phyloP scores from a whole-genome alignment of 2,888 invertebrate genomes.

The Drosophila conformis region DNA sequence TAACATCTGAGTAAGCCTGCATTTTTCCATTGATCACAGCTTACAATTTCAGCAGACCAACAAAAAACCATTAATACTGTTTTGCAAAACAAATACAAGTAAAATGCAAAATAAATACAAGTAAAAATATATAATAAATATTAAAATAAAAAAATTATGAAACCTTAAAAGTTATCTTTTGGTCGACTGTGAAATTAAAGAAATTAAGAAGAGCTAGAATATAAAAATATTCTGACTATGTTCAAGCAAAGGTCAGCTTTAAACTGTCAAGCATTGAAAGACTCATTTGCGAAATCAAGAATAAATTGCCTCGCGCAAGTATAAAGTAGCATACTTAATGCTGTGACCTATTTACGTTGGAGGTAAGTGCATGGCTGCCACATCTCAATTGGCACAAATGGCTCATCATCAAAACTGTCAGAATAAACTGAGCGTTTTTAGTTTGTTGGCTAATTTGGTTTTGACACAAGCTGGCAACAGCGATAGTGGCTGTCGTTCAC shows the following conservation, averaged over 20 bases:
- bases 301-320: background rate
- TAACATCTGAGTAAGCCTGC: background rate
- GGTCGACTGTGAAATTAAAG: background rate
- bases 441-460: slow-evolving; percentile 38
- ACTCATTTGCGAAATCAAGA: background rate
- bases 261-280: background rate
- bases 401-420: slow-evolving; percentile 12
- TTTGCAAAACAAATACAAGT: background rate
- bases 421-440: slow-evolving; percentile 31
- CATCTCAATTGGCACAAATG: slow-evolving; percentile 18
- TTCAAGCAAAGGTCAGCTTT: background rate
- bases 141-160: no score
- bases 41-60: background rate
- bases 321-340: background rate
- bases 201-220: background rate
- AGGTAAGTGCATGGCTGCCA: slow-evolving; percentile 6
- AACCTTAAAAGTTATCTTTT: background rate
- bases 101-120: background rate
- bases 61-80: background rate
- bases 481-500: slow-evolving; percentile 18
- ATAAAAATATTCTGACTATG: background rate
- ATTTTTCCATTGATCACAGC: background rate
- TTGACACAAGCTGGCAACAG: slow-evolving; percentile 22
- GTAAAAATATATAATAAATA: no score
- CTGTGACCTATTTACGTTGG: background rate